Percentiles rank a stretch among this genome's conserved stretches.
These are phyloP conservation scores for Pterostichus madidus DNA, from an alignment of 2,888 invertebrate genomes.

Conservation along the genomic window DNA sequence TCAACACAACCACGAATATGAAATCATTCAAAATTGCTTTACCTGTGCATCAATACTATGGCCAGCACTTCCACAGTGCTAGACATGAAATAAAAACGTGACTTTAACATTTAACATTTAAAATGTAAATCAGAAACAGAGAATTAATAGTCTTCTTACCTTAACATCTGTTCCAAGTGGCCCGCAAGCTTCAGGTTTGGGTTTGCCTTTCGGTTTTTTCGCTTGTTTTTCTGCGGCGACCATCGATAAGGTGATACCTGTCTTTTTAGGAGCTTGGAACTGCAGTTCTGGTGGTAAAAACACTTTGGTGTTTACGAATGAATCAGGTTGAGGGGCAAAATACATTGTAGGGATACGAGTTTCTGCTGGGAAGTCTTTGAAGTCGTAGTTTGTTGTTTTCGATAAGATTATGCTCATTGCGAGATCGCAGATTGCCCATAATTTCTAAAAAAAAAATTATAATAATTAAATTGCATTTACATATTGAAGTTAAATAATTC, in stretches of 20 bases:
- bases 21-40: constrained; percentile 73
- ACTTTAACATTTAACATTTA: background rate
- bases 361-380: constrained; percentile 93
- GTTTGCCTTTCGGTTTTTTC: constrained; percentile 78
- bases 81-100: constrained; percentile 64
- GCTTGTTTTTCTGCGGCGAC: constrained; percentile 75
- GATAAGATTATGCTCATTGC: constrained; percentile 94
- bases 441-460: constrained; percentile 84
- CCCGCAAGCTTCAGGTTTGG: constrained; percentile 79
- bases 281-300: constrained; percentile 92
- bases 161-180: constrained; percentile 82
- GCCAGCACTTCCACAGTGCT: constrained; percentile 64
- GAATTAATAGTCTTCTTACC: constrained; percentile 74
- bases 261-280: constrained; percentile 77
- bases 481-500: background rate
- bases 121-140: constrained; percentile 10
- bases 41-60: constrained; percentile 82
- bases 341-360: constrained; percentile 94
- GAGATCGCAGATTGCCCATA: constrained; percentile 98
- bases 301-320: constrained; percentile 86
- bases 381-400: constrained; percentile 91
- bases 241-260: constrained; percentile 76
- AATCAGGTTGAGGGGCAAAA: constrained; percentile 87
- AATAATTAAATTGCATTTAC: constrained; percentile 25
- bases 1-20: background rate